Base-by-base conservation (phyloP, 2,797 vertebrate genomes). In the Cynopterus sphinx region DNA sequence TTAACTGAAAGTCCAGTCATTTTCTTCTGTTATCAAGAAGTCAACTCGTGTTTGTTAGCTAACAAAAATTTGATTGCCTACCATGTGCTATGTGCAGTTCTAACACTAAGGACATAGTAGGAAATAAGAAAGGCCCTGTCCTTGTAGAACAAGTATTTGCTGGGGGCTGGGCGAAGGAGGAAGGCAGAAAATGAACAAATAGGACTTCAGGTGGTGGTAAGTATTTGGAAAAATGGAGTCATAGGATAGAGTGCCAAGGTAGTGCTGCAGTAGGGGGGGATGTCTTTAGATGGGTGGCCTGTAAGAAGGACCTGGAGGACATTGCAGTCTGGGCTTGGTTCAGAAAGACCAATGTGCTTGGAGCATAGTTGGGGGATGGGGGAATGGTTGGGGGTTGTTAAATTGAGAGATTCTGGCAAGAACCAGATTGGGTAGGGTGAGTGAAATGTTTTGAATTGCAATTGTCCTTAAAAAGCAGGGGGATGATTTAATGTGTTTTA, bases 171-270 rank as follows among this genome's bases (percentile, higher is more conserved):
- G 39, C 21, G 28, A 55, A 36, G 46, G 26, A 74, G 81, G 73
- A 59, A 46, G 39, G 11, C 16, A 88, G 65, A 79, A 84, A 65
- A 93, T 22, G 22, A 95, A 85, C 39, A 79, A 70, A 81, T 55
- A 96, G 63, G 70, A 65, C 90, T 92, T 90, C 46, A 95, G 87
- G 10, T 85, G 57, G 28, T 93, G 91, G 87, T 95, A 92, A 96
- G 79, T 95, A 96, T 93, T 83, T 75, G 49, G 59, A 67, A 91
- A 96, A 96, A 70, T 41, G 65, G 61, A 51, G 41, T 90, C 11
- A 79, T 81, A 31, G 39, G 36, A 55, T 63, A 75, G 67, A 94
- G 36, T 89, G 59, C 8, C 11, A 73, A 93, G 55, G 65, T 53
- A 74, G 41, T 5, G 19, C 82, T 78, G 78, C 68, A 89, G 11